These are phyloP conservation scores for Prolemur simus DNA, from an alignment of 2,113 vertebrate species.

Conservation along the genomic window DNA sequence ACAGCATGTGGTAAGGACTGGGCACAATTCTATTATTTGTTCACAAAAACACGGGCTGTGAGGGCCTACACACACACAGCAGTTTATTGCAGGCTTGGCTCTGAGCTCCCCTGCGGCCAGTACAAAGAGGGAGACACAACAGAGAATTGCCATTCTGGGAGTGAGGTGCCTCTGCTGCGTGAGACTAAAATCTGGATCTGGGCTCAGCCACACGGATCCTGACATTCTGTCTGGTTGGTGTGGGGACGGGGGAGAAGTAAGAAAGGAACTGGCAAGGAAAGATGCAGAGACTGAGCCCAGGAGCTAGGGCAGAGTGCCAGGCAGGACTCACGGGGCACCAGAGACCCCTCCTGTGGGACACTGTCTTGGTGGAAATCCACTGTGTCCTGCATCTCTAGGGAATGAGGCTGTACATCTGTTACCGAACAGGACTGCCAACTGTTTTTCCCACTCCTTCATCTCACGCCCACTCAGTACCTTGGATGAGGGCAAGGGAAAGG, in stretches of 20 bases:
- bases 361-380: not conserved
- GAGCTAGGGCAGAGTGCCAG: not conserved
- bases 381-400: not conserved
- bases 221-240: no score
- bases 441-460: not conserved
- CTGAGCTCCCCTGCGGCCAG: not conserved
- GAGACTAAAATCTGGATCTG: not conserved
- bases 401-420: not conserved
- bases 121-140: not conserved
- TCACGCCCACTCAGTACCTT: not conserved
- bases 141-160: not conserved
- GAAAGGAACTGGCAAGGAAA: not conserved
- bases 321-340: not conserved
- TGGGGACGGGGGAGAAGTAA: not conserved
- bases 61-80: not conserved
- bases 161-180: not conserved
- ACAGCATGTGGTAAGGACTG: not conserved
- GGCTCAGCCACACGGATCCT: not conserved
- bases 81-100: not conserved
- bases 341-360: not conserved
- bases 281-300: not conserved
- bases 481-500: not conserved
- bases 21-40: not conserved
- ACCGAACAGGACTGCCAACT: not conserved
- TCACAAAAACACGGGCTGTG: not conserved